Percentiles rank a stretch among this genome's conserved stretches.
Conservation (phyloP, 2,113 vertebrate species). For the Canis aureus region DNA sequence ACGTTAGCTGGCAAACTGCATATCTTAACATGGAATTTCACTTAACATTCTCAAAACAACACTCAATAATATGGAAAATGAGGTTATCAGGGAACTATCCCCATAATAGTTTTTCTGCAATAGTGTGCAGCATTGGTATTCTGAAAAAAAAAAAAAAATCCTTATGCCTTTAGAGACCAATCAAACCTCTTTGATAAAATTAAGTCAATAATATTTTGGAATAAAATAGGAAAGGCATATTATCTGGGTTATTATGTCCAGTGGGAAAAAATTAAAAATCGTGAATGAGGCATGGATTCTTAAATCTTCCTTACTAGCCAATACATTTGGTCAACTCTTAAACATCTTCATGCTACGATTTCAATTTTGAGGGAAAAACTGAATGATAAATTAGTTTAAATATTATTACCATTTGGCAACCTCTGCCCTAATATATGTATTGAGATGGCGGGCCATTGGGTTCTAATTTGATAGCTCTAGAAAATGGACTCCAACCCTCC, state of each 20-base stretch:
- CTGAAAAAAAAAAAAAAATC: not conserved
- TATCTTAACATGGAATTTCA: slow-evolving; percentile 76
- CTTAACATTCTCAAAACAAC: slow-evolving; percentile 76
- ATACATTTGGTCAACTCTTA: not conserved
- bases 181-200: slow-evolving; percentile 46
- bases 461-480: not conserved
- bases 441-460: not conserved
- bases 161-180: not conserved
- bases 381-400: not conserved
- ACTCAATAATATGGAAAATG: slow-evolving; percentile 70
- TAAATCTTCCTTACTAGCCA: not conserved
- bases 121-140: slow-evolving; percentile 11
- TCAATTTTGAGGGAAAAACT: not conserved
- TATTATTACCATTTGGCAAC: not conserved
- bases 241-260: not conserved
- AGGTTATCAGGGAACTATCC: slow-evolving; percentile 78
- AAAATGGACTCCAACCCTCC: not conserved
- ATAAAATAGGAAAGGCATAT: not conserved
- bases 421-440: not conserved
- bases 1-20: slow-evolving; percentile 66
- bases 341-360: not conserved
- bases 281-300: not conserved
- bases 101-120: slow-evolving; percentile 64
- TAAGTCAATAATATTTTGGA: slow-evolving; percentile 1
- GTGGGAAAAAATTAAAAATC: not conserved